Evolutionary conservation across 2,797 vertebrate species (phyloP).

Genomic region (Atherinosoma microstoma): DNA sequence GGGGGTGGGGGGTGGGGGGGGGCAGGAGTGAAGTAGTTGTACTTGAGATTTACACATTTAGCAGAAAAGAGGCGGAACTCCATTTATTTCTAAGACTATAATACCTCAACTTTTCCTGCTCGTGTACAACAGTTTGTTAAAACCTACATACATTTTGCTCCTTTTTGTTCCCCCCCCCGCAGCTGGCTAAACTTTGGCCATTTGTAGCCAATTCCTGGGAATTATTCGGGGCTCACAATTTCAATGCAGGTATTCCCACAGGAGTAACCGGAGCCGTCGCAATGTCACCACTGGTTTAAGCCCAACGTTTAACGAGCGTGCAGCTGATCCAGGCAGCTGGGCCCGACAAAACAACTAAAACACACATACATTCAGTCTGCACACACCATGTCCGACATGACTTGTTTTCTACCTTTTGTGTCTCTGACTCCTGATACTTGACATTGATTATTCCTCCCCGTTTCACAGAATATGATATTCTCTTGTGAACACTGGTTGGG

Average conservation of each 20-base stretch:
- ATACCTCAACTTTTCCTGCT: neutral
- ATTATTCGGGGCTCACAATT: constrained; percentile 70
- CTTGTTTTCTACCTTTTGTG: constrained; percentile 8
- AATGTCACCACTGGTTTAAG: constrained; percentile 77
- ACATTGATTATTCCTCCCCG: constrained; percentile 64
- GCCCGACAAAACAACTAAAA: constrained; percentile 76
- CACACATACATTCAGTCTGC: constrained; percentile 24
- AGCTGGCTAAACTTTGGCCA: constrained; percentile 41
- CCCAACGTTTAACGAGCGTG: constrained; percentile 79
- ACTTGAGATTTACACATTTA: constrained; percentile 3
- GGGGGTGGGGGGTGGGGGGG: no score
- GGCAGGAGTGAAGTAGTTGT: neutral
- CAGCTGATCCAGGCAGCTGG: constrained; percentile 81
- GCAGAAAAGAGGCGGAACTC: neutral
- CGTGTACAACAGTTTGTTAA: constrained; percentile 15
- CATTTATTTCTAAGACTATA: neutral
- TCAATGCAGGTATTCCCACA: constrained; percentile 83
- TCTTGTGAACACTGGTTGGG: constrained; percentile 40
- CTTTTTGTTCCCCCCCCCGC: constrained; percentile 21
- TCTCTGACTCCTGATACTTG: constrained; percentile 46
- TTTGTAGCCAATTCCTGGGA: constrained; percentile 71
- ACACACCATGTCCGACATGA: neutral
- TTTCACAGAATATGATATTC: constrained; percentile 64
- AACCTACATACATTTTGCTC: constrained; percentile 1
- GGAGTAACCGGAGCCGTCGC: constrained; percentile 76